Evolutionary conservation across 2,888 invertebrate genomes (phyloP).

Genomic region (Altica lythri): DNA sequence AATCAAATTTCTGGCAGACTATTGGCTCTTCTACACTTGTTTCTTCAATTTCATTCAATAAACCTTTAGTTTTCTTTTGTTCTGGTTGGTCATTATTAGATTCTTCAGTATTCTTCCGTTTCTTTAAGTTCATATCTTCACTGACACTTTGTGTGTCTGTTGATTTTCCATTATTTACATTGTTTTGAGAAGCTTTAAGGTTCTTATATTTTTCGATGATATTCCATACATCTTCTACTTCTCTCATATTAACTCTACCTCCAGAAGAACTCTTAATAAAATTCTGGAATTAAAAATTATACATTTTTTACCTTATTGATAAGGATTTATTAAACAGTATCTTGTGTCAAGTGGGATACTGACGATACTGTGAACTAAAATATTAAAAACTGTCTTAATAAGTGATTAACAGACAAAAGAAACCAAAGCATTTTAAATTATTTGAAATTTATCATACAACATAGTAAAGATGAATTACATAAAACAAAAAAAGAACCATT

Average conservation of each 20-base stretch:
- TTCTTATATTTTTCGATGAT: constrained; percentile 53
- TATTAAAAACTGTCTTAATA: too few relatives aligned
- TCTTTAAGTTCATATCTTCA: constrained; percentile 3
- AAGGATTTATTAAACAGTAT: neutral
- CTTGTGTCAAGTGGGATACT: too few relatives aligned
- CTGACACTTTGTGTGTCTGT: neutral
- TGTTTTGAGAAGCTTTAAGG: constrained; percentile 22
- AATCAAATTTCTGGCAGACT: constrained; percentile 40
- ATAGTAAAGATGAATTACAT: neutral
- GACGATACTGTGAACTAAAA: too few relatives aligned
- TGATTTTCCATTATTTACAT: neutral
- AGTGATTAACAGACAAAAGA: neutral
- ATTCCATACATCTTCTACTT: constrained; percentile 73
- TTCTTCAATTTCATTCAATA: constrained; percentile 41
- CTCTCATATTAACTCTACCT: constrained; percentile 61
- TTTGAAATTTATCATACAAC: neutral
- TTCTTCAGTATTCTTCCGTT: constrained; percentile 32
- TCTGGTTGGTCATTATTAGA: constrained; percentile 36
- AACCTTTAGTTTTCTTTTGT: constrained; percentile 53
- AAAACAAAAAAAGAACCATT: too few relatives aligned
- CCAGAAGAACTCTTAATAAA: constrained; percentile 69
- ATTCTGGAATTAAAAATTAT: constrained; percentile 56
- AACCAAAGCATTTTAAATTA: neutral
- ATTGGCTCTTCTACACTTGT: constrained; percentile 36
- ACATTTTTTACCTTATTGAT: constrained; percentile 14